Percentiles rank a stretch among this genome's conserved stretches.
phyloP scores from a whole-genome alignment of 2,797 vertebrate genomes.

The Nannoperca australis region DNA sequence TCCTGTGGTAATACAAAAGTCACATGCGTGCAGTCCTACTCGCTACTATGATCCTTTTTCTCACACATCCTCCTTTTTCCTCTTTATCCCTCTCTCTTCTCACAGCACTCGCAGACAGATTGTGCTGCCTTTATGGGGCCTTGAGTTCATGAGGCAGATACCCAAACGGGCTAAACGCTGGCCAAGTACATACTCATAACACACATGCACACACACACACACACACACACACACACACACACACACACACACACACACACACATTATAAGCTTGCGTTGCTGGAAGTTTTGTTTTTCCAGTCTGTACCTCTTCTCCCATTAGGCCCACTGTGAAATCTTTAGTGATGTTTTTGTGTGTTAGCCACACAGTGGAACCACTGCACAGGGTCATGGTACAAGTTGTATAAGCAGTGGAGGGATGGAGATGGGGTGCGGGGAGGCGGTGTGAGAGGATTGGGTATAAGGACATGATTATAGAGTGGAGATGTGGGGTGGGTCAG shows the following conservation, averaged over 20 bases:
- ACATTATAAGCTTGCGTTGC: constrained; percentile 59
- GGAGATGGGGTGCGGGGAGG: constrained; percentile 43
- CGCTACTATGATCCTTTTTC: constrained; percentile 33
- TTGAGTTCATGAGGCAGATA: constrained; percentile 79
- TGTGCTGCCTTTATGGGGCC: constrained; percentile 68
- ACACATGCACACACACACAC: constrained; percentile 27
- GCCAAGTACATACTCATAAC: constrained; percentile 71
- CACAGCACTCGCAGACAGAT: constrained; percentile 59
- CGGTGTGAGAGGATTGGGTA: constrained; percentile 19
- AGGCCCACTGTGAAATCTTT: constrained; percentile 74
- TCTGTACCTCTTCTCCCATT: constrained; percentile 75
- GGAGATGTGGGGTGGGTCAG: constrained; percentile 46
- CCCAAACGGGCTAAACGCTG: constrained; percentile 67
- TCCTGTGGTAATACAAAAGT: constrained; percentile 36
- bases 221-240: constrained; percentile 49
- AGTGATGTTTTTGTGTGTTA: constrained; percentile 76
- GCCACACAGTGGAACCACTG: constrained; percentile 77
- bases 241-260: constrained; percentile 27
- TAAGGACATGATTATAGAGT: constrained; percentile 69
- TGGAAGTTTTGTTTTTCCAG: constrained; percentile 78
- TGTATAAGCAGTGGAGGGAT: constrained; percentile 70
- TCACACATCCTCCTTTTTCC: constrained; percentile 53
- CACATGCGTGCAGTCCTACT: constrained; percentile 30
- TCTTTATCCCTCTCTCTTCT: constrained; percentile 49
- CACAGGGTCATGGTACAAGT: constrained; percentile 75